Evolutionary conservation across 2,888 invertebrate species (phyloP).

Genomic region (Ennomos quercinarius): DNA sequence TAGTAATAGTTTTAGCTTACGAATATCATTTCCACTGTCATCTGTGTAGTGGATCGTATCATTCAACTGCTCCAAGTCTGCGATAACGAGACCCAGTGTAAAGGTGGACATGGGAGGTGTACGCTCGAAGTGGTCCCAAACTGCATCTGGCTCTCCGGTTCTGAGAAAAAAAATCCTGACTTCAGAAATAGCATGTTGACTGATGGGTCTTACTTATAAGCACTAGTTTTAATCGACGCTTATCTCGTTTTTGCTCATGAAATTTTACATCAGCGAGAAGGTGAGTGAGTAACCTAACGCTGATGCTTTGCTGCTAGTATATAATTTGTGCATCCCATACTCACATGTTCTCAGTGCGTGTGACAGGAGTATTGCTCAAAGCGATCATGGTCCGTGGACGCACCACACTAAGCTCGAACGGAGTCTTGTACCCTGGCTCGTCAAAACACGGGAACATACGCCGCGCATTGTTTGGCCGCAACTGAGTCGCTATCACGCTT

Average conservation of each 20-base stretch:
- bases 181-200: too few species aligned
- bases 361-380: slow-evolving; percentile 88
- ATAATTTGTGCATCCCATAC: slow-evolving; percentile 42
- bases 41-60: slow-evolving; percentile 59
- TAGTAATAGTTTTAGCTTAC: slow-evolving; percentile 45
- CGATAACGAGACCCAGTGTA: slow-evolving; percentile 89
- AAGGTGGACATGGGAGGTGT: slow-evolving; percentile 92
- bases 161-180: slow-evolving; percentile 54
- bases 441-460: slow-evolving; percentile 93
- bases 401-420: slow-evolving; percentile 87
- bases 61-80: slow-evolving; percentile 84
- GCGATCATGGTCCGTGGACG: slow-evolving; percentile 85
- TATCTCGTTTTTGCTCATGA: too few species aligned
- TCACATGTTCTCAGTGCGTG: slow-evolving; percentile 86
- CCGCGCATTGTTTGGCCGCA: slow-evolving; percentile 90
- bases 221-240: too few species aligned
- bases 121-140: slow-evolving; percentile 88
- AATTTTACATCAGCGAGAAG: too few species aligned
- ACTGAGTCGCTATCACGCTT: slow-evolving; percentile 88
- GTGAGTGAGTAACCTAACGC: too few species aligned
- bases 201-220: too few species aligned
- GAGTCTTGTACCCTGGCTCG: slow-evolving; percentile 91
- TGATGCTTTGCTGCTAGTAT: too few species aligned
- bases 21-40: slow-evolving; percentile 63
- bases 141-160: slow-evolving; percentile 84